Conservation (phyloP, 2,888 invertebrate genomes). For the Gandaritis pyraliata region DNA sequence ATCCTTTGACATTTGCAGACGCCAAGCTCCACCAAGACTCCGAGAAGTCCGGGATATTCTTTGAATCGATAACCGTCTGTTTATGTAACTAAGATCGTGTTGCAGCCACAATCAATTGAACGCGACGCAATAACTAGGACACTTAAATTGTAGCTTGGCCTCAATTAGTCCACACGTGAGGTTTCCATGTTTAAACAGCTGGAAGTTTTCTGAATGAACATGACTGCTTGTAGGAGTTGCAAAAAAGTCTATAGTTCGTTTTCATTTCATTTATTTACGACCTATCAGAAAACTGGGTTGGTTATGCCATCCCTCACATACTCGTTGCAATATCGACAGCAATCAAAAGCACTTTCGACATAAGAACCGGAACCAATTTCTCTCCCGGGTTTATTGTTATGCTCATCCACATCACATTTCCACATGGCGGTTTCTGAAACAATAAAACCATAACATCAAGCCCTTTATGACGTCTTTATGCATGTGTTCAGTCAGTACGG, state of each 20-base stretch:
- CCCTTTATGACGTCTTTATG: conserved; percentile 53
- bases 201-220: no score
- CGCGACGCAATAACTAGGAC: conserved; percentile 27
- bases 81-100: conserved; percentile 14
- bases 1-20: no score
- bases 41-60: conserved; percentile 1
- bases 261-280: no score
- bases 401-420: conserved; percentile 24
- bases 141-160: conserved; percentile 23
- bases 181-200: neutral
- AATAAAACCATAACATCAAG: conserved; percentile 54
- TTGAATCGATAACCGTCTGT: neutral
- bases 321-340: conserved; percentile 8
- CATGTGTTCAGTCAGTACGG: conserved; percentile 54
- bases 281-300: no score
- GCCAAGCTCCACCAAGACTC: neutral
- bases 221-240: no score
- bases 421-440: conserved; percentile 34
- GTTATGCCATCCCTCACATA: neutral
- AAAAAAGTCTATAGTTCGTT: no score
- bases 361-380: conserved; percentile 55
- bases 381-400: conserved; percentile 42
- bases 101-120: conserved; percentile 24
- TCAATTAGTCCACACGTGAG: conserved; percentile 18
- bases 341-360: conserved; percentile 21